Percentiles rank a stretch among this genome's conserved stretches.
These are phyloP conservation scores for Nasonia vitripennis DNA, from an alignment of 1,140 invertebrate genomes.

Conservation along the genomic window DNA sequence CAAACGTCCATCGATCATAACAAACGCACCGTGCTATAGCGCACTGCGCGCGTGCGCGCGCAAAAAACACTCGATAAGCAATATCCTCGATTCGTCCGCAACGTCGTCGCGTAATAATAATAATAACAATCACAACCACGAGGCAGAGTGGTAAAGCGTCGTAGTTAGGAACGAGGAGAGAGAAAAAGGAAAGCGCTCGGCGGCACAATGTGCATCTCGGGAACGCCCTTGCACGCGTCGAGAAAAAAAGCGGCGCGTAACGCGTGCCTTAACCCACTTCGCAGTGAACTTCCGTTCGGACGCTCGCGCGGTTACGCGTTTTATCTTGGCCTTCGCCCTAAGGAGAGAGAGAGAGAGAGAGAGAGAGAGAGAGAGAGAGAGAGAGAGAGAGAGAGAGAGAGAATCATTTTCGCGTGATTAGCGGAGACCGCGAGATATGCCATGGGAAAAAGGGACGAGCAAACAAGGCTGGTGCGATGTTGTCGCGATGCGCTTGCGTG, in stretches of 20 bases:
- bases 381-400: too few species aligned
- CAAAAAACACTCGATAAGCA: neutral
- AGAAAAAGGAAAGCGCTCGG: neutral
- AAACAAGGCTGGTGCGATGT: neutral
- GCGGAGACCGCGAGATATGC: neutral
- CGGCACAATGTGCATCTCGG: neutral
- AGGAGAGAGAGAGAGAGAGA: neutral
- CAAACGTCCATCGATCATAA: neutral
- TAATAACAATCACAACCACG: neutral
- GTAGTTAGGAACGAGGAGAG: neutral
- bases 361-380: neutral
- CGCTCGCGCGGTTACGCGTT: neutral
- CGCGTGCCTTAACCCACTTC: slow-evolving; percentile 40
- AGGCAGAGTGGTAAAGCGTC: neutral
- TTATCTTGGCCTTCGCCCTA: slow-evolving; percentile 8
- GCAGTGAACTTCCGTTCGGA: slow-evolving; percentile 24
- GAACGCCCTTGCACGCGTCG: neutral
- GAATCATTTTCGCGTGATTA: neutral
- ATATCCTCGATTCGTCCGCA: neutral
- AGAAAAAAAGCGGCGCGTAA: slow-evolving; percentile 9
- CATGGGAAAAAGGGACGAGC: slow-evolving; percentile 2
- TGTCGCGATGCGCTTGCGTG: neutral
- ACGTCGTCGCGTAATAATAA: neutral
- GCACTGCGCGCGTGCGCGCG: too few species aligned
- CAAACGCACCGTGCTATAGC: neutral